phyloP scores from a whole-genome alignment of 2,797 vertebrate genomes.

The Pteronotus mesoamericanus region DNA sequence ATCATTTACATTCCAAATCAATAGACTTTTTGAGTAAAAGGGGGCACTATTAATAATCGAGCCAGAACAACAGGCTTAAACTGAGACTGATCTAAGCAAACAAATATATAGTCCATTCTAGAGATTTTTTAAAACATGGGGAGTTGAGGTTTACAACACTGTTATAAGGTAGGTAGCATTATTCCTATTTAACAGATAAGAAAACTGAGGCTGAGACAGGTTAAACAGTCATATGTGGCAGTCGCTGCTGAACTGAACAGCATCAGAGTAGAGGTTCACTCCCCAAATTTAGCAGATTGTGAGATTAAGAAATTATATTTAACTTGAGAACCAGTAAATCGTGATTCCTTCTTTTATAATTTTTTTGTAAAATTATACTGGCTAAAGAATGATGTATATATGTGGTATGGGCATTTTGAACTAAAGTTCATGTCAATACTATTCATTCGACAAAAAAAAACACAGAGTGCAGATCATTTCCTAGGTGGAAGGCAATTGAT shows the following conservation, averaged over 20 bases:
- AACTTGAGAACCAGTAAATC: neutral
- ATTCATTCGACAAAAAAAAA: neutral
- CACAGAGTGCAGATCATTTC: neutral
- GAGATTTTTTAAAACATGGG: neutral
- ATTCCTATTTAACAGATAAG: conserved; percentile 11
- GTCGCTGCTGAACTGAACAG: neutral
- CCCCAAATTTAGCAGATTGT: neutral
- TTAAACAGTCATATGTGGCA: neutral
- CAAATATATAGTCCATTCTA: neutral
- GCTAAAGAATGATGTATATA: neutral
- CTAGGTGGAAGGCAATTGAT: neutral
- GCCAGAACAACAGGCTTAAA: neutral
- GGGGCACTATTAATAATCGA: neutral
- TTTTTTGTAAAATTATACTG: conserved; percentile 7
- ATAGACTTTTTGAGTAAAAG: neutral
- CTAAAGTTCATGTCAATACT: neutral
- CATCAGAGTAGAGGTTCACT: neutral
- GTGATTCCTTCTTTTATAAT: neutral
- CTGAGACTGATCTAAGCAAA: neutral
- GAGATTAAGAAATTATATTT: neutral
- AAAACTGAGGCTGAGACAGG: neutral
- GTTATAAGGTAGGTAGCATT: neutral
- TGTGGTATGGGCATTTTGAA: neutral
- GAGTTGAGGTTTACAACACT: neutral
- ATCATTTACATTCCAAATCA: neutral